Evolutionary conservation across 2,888 invertebrate species (phyloP).

Genomic region (Abrostola triplasia): DNA sequence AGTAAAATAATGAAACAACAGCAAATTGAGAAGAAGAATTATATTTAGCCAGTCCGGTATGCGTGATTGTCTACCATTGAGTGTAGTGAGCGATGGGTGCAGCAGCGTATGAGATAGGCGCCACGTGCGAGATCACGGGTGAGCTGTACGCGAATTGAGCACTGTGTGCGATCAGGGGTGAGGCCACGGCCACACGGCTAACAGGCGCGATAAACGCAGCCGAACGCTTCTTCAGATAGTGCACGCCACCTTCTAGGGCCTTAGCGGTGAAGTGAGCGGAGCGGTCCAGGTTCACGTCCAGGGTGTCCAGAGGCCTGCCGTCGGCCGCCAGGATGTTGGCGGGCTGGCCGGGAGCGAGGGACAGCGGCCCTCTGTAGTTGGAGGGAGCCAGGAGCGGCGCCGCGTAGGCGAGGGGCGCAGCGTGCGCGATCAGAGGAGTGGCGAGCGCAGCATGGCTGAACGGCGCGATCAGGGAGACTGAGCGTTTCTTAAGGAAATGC

Average conservation of each 20-base stretch:
- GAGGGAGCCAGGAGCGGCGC: constrained; percentile 46
- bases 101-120: constrained; percentile 34
- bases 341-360: constrained; percentile 60
- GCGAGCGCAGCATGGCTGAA: constrained; percentile 21
- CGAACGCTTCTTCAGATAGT: constrained; percentile 75
- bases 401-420: constrained; percentile 38
- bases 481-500: constrained; percentile 75
- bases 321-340: constrained; percentile 78
- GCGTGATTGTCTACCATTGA: constrained; percentile 47
- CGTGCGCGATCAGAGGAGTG: constrained; percentile 25
- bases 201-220: constrained; percentile 57
- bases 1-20: constrained; percentile 1
- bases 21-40: constrained; percentile 12
- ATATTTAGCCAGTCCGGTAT: constrained; percentile 10
- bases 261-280: constrained; percentile 75
- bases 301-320: constrained; percentile 81
- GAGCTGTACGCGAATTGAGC: constrained; percentile 39
- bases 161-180: constrained; percentile 27
- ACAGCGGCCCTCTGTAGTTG: constrained; percentile 76
- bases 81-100: constrained; percentile 9
- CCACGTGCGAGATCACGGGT: constrained; percentile 13
- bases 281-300: constrained; percentile 81
- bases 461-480: constrained; percentile 60
- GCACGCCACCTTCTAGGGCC: constrained; percentile 63
- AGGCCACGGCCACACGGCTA: constrained; percentile 21